A percentile compares a stretch with the other conserved stretches of the same genome.
Conservation (phyloP, 64 coral and sea anemone species). For the Montipora efflorescens region DNA sequence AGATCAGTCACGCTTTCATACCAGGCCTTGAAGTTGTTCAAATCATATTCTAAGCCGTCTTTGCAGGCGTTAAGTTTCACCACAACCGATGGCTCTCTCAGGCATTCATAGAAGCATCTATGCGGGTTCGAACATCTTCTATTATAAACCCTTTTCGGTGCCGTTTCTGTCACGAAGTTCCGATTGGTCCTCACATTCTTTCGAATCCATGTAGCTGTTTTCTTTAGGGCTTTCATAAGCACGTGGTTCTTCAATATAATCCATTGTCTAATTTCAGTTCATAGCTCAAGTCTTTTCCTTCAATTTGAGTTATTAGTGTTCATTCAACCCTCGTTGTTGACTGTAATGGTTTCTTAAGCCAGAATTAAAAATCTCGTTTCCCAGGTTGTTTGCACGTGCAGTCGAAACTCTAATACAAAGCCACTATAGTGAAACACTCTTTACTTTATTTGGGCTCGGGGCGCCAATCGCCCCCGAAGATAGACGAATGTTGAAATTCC, state of each 20-base stretch:
- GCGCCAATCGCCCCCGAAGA: slow-evolving; percentile 5
- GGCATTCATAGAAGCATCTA: not conserved
- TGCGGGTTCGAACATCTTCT: not conserved
- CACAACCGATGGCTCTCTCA: too few relatives aligned
- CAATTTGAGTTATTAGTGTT: not conserved
- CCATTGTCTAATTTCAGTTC: slow-evolving; percentile 4
- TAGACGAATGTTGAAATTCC: slow-evolving; percentile 32
- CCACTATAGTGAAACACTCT: too few relatives aligned
- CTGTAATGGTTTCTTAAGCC: too few relatives aligned
- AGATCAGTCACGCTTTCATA: too few relatives aligned
- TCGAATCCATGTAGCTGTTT: not conserved
- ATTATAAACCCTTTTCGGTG: slow-evolving; percentile 2
- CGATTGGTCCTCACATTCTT: not conserved
- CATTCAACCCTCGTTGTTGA: not conserved
- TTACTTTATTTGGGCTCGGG: too few relatives aligned
- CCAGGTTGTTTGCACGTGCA: too few relatives aligned
- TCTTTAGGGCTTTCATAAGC: not conserved
- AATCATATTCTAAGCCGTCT: too few relatives aligned
- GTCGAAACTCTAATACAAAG: too few relatives aligned
- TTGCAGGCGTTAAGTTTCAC: too few relatives aligned
- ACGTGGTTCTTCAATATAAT: not conserved
- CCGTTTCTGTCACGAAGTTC: not conserved
- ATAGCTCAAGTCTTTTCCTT: not conserved
- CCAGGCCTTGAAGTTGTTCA: too few relatives aligned
- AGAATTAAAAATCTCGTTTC: too few relatives aligned